A percentile compares a stretch with the other conserved stretches of the same genome.
These are phyloP conservation scores for Tachysurus vachellii DNA, from an alignment of 2,113 vertebrate genomes.

Conservation along the genomic window DNA sequence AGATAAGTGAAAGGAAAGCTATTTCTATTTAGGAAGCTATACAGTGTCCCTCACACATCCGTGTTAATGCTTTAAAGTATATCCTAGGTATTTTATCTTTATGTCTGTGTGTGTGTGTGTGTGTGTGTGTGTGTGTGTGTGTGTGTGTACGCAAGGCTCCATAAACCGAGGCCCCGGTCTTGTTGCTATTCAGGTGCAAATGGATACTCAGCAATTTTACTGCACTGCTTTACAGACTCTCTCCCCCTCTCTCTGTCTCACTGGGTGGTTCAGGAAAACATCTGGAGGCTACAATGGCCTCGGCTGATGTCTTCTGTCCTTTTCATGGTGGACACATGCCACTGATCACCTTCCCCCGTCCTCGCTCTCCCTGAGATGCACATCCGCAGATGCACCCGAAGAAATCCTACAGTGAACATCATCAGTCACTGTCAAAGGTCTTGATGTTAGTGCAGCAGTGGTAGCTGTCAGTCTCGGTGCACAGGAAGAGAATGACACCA, in stretches of 20 bases:
- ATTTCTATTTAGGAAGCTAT: constrained; percentile 5
- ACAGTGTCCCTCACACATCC: constrained; percentile 13
- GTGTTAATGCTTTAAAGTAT: constrained; percentile 29
- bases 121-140: constrained; percentile 6
- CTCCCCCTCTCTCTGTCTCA: constrained; percentile 28
- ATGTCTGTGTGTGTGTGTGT: constrained; percentile 22
- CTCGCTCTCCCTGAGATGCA: not conserved
- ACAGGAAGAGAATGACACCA: constrained; percentile 2
- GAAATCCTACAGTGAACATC: constrained; percentile 25
- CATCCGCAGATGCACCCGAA: constrained; percentile 4
- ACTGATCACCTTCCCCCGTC: not conserved
- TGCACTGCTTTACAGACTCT: constrained; percentile 36
- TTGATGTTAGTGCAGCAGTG: constrained; percentile 6
- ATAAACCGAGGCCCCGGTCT: constrained; percentile 4
- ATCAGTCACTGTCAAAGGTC: constrained; percentile 28
- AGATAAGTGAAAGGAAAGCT: constrained; percentile 23
- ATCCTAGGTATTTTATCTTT: constrained; percentile 12
- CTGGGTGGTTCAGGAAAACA: constrained; percentile 51
- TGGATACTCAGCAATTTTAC: constrained; percentile 41
- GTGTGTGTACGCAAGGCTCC: not conserved
- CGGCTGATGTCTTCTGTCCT: constrained; percentile 27
- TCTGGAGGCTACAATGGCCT: constrained; percentile 43
- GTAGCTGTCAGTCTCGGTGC: constrained; percentile 22
- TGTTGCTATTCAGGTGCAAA: constrained; percentile 47
- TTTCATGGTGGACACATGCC: constrained; percentile 37